Evolutionary conservation across 2,113 vertebrate species (phyloP), one percentile per base, ranked within the genome.

Genomic region (Silurus meridionalis): DNA sequence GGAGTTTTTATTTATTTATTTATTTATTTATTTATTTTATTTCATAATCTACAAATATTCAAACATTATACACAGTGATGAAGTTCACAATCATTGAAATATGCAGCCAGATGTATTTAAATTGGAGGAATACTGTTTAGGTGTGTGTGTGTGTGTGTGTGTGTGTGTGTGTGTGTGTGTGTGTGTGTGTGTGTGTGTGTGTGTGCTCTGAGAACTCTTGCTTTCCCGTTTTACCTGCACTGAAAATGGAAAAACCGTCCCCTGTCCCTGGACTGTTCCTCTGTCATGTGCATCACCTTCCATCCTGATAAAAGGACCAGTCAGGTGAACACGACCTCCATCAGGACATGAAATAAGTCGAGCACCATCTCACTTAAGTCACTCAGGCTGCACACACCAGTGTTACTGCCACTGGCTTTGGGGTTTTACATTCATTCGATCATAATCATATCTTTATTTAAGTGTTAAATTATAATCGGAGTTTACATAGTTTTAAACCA

Each of bases 261-360:
- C 25, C 75, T 81, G 23, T 21, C 53, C 46, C 67, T 28, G 53
- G 21, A 55, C 75, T 37, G 37, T 50, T 74, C 37, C 71, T 15
- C 71, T 28, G 46, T 71, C 50, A 53, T 63, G 48, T 75, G 64
- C 64, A 21, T 89, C 60, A 71, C 60, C 82, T 52, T 77, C 28
- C 63, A 69, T 58, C 23, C 82, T 63, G 85, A 81, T 86, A 75
- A 86, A 80, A 89, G 82, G 80, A 67, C 75, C 77, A 67, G 85
- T 75, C 88, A 69, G 85, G 60, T 86, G 61, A 77, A 86, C 83
- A 67, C 60, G 67, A 83, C 82, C 52, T 63, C 57, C 80, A 83
- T 61, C 81, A 72, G 64, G 64, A 83, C 55, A 37, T 72, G 67
- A 67, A 87, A 81, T 69, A 80, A 86, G 80, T 85, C 75, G 37